A percentile compares a stretch with the other conserved stretches of the same genome.
phyloP scores from a whole-genome alignment of 2,797 vertebrate species.

The Hephaestus fuliginosus region DNA sequence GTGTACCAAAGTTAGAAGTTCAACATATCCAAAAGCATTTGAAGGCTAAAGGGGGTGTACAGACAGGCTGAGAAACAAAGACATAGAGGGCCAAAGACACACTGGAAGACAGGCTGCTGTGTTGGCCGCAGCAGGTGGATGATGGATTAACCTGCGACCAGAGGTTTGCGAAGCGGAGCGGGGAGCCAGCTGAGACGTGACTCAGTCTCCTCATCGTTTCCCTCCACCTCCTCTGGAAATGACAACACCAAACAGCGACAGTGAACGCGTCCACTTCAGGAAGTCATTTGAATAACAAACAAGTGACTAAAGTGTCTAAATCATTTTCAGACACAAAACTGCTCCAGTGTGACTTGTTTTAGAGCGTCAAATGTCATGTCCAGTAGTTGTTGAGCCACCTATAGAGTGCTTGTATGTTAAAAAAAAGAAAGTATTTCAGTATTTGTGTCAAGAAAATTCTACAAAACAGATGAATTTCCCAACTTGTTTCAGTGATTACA shows the following conservation, averaged over 20 bases:
- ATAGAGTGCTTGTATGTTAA: too few species aligned
- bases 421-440: too few species aligned
- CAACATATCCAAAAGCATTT: background rate
- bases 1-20: background rate
- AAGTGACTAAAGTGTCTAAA: background rate
- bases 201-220: slow-evolving; percentile 66
- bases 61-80: slow-evolving; percentile 1
- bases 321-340: background rate
- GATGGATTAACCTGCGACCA: slow-evolving; percentile 68
- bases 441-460: too few species aligned
- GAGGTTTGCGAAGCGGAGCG: slow-evolving; percentile 65
- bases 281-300: background rate
- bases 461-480: background rate
- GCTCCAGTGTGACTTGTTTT: background rate
- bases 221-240: slow-evolving; percentile 71
- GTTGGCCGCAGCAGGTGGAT: background rate
- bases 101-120: background rate
- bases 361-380: too few species aligned
- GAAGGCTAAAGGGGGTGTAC: background rate
- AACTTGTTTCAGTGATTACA: background rate
- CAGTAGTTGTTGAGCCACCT: background rate
- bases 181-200: slow-evolving; percentile 77
- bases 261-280: background rate
- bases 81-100: background rate
- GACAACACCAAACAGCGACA: slow-evolving; percentile 40